Conservation (phyloP, 2,113 vertebrate species). For the Haemorhous mexicanus region DNA sequence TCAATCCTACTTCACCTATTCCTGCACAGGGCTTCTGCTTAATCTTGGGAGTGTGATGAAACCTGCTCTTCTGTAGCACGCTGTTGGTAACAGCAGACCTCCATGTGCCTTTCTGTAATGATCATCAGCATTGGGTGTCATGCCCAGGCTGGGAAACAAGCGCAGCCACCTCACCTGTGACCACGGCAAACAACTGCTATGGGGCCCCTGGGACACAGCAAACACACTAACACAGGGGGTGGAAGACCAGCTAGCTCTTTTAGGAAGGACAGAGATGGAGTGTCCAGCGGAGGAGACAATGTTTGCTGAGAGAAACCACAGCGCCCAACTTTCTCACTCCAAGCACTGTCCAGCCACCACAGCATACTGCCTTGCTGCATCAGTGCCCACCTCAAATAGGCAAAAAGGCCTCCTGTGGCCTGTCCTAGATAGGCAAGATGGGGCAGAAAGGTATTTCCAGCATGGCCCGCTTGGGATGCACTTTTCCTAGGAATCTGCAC, state of each 20-base stretch:
- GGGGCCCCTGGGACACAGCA: background rate
- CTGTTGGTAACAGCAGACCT: background rate
- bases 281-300: background rate
- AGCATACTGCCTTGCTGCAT: fast-evolving
- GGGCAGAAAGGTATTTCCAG: background rate
- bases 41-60: background rate
- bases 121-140: background rate
- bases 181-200: background rate
- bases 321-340: background rate
- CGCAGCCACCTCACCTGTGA: background rate
- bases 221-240: background rate
- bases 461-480: background rate
- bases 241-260: background rate
- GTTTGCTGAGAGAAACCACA: background rate
- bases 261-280: background rate
- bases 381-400: background rate
- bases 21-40: background rate
- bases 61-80: background rate
- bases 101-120: background rate
- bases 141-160: background rate
- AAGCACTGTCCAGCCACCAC: background rate
- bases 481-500: background rate
- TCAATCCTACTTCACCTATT: background rate
- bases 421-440: background rate
- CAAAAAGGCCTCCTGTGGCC: background rate